These are phyloP conservation scores for Cardiocondyla obscurior DNA, from an alignment of 1,140 invertebrate species.

Conservation along the genomic window DNA sequence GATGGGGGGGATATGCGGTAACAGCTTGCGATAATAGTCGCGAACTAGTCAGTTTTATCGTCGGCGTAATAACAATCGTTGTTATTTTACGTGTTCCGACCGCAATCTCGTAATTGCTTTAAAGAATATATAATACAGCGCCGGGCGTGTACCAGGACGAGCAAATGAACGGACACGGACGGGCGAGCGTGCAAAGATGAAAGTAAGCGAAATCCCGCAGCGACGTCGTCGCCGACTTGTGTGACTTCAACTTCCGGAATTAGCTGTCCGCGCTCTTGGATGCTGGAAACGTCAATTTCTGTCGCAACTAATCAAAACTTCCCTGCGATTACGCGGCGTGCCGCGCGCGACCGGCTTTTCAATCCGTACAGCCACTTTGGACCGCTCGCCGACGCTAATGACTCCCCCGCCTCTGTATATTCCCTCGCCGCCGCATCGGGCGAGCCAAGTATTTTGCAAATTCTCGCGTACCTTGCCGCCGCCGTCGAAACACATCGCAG, in stretches of 20 bases:
- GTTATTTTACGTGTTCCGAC: conserved; percentile 64
- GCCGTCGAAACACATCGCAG: conserved; percentile 25
- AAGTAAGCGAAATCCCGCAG: conserved; percentile 61
- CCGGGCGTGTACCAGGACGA: neutral
- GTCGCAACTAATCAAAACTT: conserved; percentile 77
- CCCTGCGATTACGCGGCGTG: conserved; percentile 59
- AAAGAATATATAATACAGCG: conserved; percentile 37
- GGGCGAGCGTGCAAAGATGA: conserved; percentile 8
- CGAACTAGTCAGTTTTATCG: conserved; percentile 62
- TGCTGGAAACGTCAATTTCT: conserved; percentile 69
- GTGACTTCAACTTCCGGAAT: conserved; percentile 68
- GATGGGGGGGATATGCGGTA: conserved; percentile 50
- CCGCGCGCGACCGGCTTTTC: conserved; percentile 53
- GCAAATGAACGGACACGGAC: neutral
- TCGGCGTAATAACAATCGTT: conserved; percentile 66
- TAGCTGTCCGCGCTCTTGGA: conserved; percentile 60
- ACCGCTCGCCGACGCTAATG: conserved; percentile 5
- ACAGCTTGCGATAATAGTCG: conserved; percentile 71
- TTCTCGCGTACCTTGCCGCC: neutral
- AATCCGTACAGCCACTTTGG: conserved; percentile 51
- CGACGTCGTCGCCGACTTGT: conserved; percentile 36
- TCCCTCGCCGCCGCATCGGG: neutral
- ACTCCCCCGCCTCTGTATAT: neutral
- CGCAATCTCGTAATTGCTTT: conserved; percentile 71
- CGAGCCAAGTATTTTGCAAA: conserved; percentile 38